Percentiles rank a stretch among this genome's conserved stretches.
Conservation (phyloP, 2,113 vertebrate genomes). For the Callipepla squamata region DNA sequence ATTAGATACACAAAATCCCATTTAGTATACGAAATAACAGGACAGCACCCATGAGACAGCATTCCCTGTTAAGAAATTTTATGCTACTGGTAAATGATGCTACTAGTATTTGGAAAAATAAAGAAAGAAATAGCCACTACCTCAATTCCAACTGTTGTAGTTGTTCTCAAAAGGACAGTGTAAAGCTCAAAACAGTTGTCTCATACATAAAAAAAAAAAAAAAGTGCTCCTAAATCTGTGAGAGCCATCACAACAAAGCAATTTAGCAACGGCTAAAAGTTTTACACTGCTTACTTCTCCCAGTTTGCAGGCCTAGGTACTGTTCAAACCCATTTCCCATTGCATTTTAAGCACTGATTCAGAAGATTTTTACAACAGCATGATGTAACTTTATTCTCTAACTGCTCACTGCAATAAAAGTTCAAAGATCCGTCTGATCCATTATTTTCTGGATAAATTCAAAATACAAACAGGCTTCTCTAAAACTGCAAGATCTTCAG, state of each 20-base stretch:
- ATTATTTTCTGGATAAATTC: background rate
- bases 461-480: background rate
- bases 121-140: background rate
- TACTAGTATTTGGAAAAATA: background rate
- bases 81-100: background rate
- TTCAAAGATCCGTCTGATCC: background rate
- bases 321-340: background rate
- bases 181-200: background rate
- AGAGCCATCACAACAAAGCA: background rate
- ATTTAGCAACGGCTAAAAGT: background rate
- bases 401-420: background rate
- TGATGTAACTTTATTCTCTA: background rate
- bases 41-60: background rate
- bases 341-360: background rate
- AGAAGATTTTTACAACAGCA: background rate
- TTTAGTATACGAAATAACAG: background rate
- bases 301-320: background rate
- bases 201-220: background rate
- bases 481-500: background rate
- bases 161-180: background rate
- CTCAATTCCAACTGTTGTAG: too few species aligned
- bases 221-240: background rate
- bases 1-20: background rate
- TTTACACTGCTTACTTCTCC: background rate
- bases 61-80: background rate